phyloP scores from a whole-genome alignment of 2,113 vertebrate genomes.

The Otis tarda region DNA sequence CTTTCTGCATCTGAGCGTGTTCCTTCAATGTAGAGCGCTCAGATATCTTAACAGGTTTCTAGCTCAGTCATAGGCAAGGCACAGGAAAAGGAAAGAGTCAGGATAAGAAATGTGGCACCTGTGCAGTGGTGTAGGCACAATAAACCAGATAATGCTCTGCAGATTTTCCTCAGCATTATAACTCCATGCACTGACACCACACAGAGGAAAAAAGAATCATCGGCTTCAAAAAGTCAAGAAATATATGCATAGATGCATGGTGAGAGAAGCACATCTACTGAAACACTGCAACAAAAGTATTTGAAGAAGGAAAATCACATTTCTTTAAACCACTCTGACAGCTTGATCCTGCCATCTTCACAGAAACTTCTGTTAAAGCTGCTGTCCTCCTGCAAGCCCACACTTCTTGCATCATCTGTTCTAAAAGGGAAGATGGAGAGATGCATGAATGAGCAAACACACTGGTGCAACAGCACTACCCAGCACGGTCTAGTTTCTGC shows the following conservation, averaged over 20 bases:
- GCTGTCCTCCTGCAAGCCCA: neutral
- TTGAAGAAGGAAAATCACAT: neutral
- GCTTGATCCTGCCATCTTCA: neutral
- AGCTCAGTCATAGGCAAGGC: neutral
- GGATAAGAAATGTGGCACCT: neutral
- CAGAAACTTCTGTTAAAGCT: neutral
- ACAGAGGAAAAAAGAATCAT: neutral
- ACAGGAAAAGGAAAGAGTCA: neutral
- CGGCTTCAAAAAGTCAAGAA: neutral
- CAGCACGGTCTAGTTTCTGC: neutral
- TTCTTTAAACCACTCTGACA: neutral
- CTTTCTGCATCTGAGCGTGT: neutral
- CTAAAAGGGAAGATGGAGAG: neutral
- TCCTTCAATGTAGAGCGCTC: neutral
- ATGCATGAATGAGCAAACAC: fast-evolving
- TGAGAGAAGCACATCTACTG: neutral
- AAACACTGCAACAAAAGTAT: neutral
- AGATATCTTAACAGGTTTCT: neutral
- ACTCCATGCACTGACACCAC: neutral
- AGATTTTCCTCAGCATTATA: neutral
- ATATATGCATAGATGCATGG: fast-evolving
- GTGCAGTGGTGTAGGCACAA: neutral
- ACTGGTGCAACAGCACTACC: neutral
- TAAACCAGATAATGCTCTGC: neutral
- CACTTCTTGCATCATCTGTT: neutral